Percentiles rank a stretch among this genome's conserved stretches.
Conservation (phyloP, 1,140 invertebrate genomes). For the Papilio dardanus region DNA sequence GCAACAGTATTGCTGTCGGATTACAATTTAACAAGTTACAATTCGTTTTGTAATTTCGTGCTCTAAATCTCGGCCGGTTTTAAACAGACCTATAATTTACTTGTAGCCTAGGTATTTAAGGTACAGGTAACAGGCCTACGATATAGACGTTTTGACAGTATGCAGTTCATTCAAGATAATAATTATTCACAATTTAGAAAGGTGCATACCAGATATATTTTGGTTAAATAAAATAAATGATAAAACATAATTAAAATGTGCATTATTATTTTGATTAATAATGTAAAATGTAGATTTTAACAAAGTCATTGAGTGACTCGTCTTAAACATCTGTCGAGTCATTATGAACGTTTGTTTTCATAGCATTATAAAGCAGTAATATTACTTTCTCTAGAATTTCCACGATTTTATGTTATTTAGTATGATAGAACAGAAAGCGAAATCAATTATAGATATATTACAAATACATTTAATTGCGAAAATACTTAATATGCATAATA, state of each 20-base stretch:
- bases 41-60: slow-evolving; percentile 14
- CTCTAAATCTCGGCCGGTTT: slow-evolving; percentile 7
- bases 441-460: too few relatives aligned
- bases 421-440: slow-evolving; percentile 11
- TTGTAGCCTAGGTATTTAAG: not conserved
- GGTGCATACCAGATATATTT: not conserved
- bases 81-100: slow-evolving; percentile 18
- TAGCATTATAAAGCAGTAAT: slow-evolving; percentile 15
- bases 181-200: slow-evolving; percentile 15
- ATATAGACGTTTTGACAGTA: not conserved
- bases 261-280: too few relatives aligned
- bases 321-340: slow-evolving; percentile 8
- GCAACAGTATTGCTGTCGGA: not conserved
- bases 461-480: too few relatives aligned
- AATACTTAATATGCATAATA: too few relatives aligned
- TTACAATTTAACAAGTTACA: not conserved
- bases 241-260: too few relatives aligned
- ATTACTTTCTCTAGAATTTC: slow-evolving; percentile 27
- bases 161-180: not conserved
- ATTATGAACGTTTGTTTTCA: slow-evolving; percentile 19
- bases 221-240: not conserved
- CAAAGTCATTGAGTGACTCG: too few relatives aligned
- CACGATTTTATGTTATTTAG: not conserved
- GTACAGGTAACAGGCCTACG: not conserved
- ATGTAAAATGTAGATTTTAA: too few relatives aligned